Evolutionary conservation across 2,113 vertebrate genomes (phyloP), one percentile per base, ranked within the genome.

Genomic region (Cryptoleucopteryx plumbea): DNA sequence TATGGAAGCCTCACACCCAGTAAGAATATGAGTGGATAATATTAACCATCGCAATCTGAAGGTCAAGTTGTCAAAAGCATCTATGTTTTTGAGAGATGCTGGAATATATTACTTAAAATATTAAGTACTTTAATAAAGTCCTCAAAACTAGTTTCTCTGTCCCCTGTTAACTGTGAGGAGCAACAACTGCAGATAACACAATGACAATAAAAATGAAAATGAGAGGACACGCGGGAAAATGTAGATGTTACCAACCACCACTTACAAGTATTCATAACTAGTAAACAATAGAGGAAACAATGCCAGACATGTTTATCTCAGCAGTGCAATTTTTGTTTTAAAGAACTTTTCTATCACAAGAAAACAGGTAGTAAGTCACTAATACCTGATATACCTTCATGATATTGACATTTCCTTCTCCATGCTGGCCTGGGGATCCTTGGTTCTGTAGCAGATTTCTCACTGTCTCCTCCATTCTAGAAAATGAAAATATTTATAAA

Each of bases 401-500:
- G 97, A 99, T 98, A 96, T 97, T 98, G 96, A 98, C 97, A 58
- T 98, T 98, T 94, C 98, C 98, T 98, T 98, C 98, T 81, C 98
- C 98, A 12, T 98, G 98, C 96, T 98, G 98, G 82, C 99, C 98
- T 96, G 98, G 86, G 81, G 98, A 94, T 83, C 98, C 98, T 98
- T 98, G 99, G 95, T 93, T 98, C 97, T 99, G 98, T 80, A 99
- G 97, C 93, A 99, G 97, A 92, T 98, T 98, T 95, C 98, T 98
- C 94, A 99, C 98, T 34, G 99, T 99, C 97, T 99, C 99, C 98
- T 99, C 99, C 99, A 99, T 99, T 98, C 99, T 99, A 96, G 88
- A 93, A 73, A 96, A 96, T 13, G 68, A 94, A 97, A 97, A 96
- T 36, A 96, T 95, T 89, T 93, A 74, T 43, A 84, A 65, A 94